A percentile compares a stretch with the other conserved stretches of the same genome.
phyloP scores from a whole-genome alignment of 2,888 invertebrate species.

The Sabellastarte sp. region DNA sequence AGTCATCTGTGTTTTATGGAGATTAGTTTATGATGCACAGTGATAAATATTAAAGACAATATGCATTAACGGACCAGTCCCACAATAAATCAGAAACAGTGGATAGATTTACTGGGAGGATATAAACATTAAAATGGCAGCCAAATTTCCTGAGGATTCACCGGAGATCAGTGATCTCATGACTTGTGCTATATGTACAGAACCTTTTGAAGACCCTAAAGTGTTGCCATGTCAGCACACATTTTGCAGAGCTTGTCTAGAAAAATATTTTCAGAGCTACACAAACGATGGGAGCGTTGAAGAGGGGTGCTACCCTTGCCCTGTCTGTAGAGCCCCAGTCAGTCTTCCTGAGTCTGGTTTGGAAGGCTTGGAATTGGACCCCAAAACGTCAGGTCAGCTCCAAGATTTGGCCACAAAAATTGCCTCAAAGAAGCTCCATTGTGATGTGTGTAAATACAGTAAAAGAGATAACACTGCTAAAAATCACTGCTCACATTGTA shows the following conservation, averaged over 20 bases:
- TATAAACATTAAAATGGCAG: constrained; percentile 16
- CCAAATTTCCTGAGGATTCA: constrained; percentile 15
- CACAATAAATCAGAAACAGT: too few species aligned
- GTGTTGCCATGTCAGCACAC: constrained; percentile 29
- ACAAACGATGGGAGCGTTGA: constrained; percentile 10
- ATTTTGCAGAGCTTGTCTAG: constrained; percentile 24
- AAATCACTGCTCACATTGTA: constrained; percentile 26
- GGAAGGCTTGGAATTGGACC: constrained; percentile 5
- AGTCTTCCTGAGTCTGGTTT: constrained; percentile 15
- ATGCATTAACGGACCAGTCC: too few species aligned
- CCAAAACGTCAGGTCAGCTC: constrained; percentile 8
- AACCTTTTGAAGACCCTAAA: constrained; percentile 24
- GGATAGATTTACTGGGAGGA: too few species aligned
- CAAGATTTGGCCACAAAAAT: constrained; percentile 22
- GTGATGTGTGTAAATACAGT: constrained; percentile 28
- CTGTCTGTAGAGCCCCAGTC: constrained; percentile 22
- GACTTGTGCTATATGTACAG: constrained; percentile 25
- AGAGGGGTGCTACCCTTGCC: constrained; percentile 23
- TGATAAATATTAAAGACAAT: too few species aligned
- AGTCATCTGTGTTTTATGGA: too few species aligned
- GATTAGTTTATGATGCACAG: too few species aligned
- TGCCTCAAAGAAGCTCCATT: constrained; percentile 17
- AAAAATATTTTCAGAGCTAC: constrained; percentile 18
- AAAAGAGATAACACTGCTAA: constrained; percentile 18
- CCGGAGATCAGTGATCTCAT: background rate